These are phyloP conservation scores for Paguma larvata DNA, from an alignment of 2,797 vertebrate species.

Conservation along the genomic window DNA sequence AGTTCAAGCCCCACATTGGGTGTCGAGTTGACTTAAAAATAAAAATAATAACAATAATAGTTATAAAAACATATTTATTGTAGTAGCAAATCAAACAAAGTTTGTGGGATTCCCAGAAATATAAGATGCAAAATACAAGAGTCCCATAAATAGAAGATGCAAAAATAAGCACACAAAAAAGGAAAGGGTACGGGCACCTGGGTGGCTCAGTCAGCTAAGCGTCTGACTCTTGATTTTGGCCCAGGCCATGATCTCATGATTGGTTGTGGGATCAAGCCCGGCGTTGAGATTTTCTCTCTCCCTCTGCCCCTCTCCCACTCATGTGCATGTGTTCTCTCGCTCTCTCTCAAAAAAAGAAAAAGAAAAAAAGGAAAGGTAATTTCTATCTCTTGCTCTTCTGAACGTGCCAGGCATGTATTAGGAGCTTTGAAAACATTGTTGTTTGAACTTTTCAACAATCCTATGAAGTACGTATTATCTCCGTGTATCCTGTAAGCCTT, in stretches of 20 bases:
- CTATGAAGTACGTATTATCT: background rate
- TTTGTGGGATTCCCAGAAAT: background rate
- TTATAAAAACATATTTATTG: background rate
- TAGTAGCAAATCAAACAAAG: background rate
- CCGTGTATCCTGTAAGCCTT: background rate
- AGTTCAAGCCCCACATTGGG: background rate
- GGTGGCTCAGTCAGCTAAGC: no score
- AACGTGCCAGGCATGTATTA: background rate
- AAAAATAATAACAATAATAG: background rate
- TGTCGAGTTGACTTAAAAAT: background rate
- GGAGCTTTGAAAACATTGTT: background rate
- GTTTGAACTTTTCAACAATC: background rate
- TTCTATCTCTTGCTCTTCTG: background rate
- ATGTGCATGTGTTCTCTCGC: no score
- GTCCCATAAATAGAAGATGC: background rate
- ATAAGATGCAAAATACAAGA: background rate
- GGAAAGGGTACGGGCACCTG: background rate
- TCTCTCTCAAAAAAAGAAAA: background rate
- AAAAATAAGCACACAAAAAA: background rate
- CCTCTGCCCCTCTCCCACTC: no score
- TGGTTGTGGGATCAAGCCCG: no score
- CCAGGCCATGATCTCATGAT: no score
- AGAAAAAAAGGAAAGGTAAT: background rate
- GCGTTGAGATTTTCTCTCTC: no score
- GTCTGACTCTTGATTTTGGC: no score